Percentiles rank a stretch among this genome's conserved stretches.
Conservation (phyloP, 2,888 invertebrate genomes). For the Aradus depressus region DNA sequence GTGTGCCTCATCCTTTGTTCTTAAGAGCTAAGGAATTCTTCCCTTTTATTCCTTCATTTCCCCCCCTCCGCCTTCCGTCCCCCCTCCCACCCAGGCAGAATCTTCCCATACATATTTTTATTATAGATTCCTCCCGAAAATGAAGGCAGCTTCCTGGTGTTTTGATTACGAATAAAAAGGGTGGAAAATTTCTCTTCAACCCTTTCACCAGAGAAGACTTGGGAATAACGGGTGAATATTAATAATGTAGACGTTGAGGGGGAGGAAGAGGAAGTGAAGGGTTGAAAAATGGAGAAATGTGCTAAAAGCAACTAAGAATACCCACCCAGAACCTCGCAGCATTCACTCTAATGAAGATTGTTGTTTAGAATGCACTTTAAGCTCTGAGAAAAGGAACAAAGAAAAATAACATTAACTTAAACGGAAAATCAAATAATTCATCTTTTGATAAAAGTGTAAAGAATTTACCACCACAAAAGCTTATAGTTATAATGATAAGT, state of each 20-base stretch:
- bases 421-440: no score
- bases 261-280: background rate
- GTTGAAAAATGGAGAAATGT: slow-evolving; percentile 5
- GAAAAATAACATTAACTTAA: no score
- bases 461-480: no score
- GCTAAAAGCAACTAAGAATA: no score
- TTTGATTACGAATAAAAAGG: slow-evolving; percentile 18
- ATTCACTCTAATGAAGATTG: no score
- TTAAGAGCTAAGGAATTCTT: slow-evolving; percentile 17
- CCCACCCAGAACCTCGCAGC: no score
- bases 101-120: slow-evolving; percentile 13
- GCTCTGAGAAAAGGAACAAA: no score
- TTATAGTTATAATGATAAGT: no score
- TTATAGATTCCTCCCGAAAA: background rate
- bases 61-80: no score
- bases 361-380: no score
- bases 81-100: no score
- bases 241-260: slow-evolving; percentile 17
- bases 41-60: slow-evolving; percentile 6
- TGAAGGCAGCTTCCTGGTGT: background rate
- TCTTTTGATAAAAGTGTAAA: no score
- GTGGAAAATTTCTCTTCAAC: slow-evolving; percentile 16
- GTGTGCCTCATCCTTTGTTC: slow-evolving; percentile 24
- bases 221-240: slow-evolving; percentile 10
- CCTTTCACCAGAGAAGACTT: slow-evolving; percentile 17